Base-by-base conservation (phyloP, 2,888 invertebrate genomes). In the Baccha elongata region DNA sequence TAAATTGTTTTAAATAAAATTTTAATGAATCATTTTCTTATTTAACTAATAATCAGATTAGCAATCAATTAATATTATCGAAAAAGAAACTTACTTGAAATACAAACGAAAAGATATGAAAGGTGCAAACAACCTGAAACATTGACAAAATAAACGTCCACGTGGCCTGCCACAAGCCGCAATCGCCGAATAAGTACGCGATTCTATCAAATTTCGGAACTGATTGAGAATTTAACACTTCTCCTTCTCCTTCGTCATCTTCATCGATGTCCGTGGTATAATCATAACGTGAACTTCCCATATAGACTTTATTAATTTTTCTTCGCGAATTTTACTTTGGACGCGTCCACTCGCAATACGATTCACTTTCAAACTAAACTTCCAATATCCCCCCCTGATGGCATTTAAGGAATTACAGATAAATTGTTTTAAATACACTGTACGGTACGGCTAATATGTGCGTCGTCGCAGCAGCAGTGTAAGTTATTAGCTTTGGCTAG, bases 71-170 rank as follows among this genome's bases (percentile, higher is more conserved):
- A 23, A 23, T 23, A 5, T 23, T 23, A 23, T 23, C 23, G 23
- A 37, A 1, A 15, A n/a, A 44, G 13, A 35, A 42, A 87, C 88
- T 89, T 85, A 91, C 91, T 86, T 90, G 90, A 86, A 94, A 94
- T 1, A 93, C 93, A 72, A 92, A 92, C 4, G 91, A 91, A 88
- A 93, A 93, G 83, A 94, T 93, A 88, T 94, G 93, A 91, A 93
- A 93, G 29, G 93, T 93, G 87, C 92, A 93, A 19, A 92, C 92
- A 80, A 93, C 91, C 89, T 93, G 93, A 88, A 92, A 92, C n/a
- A 93, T 88, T 2, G 93, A 92, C 55, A 94, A 87, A 10, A 93
- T 87, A 81, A 92, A 91, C 15, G 93, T 92, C 87, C 93, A 91
- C 58, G 90, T 86, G 26, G 92, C 88, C 87, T 94, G 94, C 93